These are phyloP conservation scores for Pristiophorus japonicus DNA, from an alignment of 2,113 vertebrate genomes.

Conservation along the genomic window DNA sequence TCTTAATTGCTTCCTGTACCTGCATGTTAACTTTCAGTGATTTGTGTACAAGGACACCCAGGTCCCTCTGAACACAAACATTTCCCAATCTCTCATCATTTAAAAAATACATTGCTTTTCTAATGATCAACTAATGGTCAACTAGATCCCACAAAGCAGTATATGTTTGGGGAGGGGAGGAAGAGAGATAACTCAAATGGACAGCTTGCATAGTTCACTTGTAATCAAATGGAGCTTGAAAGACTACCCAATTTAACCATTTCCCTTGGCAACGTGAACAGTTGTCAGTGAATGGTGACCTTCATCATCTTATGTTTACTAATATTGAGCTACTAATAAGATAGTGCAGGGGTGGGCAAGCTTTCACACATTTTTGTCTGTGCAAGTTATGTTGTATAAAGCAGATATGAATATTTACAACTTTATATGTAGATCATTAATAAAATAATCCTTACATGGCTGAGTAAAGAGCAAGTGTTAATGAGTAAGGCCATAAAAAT, in stretches of 20 bases:
- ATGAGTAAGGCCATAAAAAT: not conserved
- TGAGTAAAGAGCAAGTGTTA: not conserved
- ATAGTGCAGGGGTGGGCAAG: not conserved
- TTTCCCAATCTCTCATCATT: no score
- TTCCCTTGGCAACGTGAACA: slow-evolving; percentile 18
- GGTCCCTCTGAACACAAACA: no score
- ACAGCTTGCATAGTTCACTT: not conserved
- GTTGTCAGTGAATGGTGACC: not conserved
- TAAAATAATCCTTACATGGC: not conserved
- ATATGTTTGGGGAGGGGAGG: not conserved
- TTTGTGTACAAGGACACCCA: no score
- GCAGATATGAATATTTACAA: not conserved
- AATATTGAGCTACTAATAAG: not conserved
- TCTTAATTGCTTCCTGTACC: no score
- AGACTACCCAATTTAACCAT: slow-evolving; percentile 1
- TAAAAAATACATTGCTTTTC: no score
- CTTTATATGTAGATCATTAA: not conserved
- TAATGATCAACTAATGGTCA: not conserved
- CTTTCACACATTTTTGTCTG: not conserved
- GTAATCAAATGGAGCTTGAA: slow-evolving; percentile 11
- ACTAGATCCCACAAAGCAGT: not conserved
- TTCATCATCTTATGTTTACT: not conserved
- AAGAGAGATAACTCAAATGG: not conserved
- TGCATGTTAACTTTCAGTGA: no score
- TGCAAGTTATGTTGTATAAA: not conserved